A percentile compares a stretch with the other conserved stretches of the same genome.
Evolutionary conservation across 2,888 invertebrate genomes (phyloP).

Genomic region (Eupithecia subfuscata): DNA sequence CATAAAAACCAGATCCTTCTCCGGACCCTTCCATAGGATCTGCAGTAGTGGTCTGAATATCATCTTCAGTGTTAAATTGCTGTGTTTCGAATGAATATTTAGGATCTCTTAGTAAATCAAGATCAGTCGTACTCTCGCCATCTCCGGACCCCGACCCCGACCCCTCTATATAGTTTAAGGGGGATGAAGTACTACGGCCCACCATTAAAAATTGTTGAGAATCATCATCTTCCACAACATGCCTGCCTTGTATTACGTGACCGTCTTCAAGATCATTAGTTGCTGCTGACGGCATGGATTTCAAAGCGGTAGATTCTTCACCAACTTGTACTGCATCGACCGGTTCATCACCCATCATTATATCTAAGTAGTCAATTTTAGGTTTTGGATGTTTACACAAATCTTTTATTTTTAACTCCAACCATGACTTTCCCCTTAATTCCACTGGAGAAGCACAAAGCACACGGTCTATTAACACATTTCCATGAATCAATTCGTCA

Average conservation of each 20-base stretch:
- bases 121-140: constrained; percentile 72
- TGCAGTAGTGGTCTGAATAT: constrained; percentile 64
- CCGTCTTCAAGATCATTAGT: constrained; percentile 74
- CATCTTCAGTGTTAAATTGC: constrained; percentile 57
- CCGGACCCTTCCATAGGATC: constrained; percentile 69
- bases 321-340: constrained; percentile 69
- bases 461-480: constrained; percentile 82
- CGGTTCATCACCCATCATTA: constrained; percentile 87
- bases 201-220: constrained; percentile 72
- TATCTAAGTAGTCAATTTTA: constrained; percentile 74
- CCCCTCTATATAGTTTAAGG: constrained; percentile 57
- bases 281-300: constrained; percentile 69
- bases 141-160: constrained; percentile 75
- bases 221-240: constrained; percentile 70
- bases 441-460: constrained; percentile 83
- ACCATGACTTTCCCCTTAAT: constrained; percentile 81
- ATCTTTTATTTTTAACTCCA: constrained; percentile 83
- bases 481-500: constrained; percentile 83
- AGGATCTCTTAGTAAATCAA: constrained; percentile 62
- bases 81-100: constrained; percentile 48
- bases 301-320: constrained; percentile 69
- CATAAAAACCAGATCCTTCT: constrained; percentile 50
- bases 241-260: constrained; percentile 65
- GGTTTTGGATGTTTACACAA: constrained; percentile 77
- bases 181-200: constrained; percentile 55